Percentiles rank a stretch among this genome's conserved stretches.
phyloP scores from a whole-genome alignment of 1,140 invertebrate species.

The Prorops nasuta region DNA sequence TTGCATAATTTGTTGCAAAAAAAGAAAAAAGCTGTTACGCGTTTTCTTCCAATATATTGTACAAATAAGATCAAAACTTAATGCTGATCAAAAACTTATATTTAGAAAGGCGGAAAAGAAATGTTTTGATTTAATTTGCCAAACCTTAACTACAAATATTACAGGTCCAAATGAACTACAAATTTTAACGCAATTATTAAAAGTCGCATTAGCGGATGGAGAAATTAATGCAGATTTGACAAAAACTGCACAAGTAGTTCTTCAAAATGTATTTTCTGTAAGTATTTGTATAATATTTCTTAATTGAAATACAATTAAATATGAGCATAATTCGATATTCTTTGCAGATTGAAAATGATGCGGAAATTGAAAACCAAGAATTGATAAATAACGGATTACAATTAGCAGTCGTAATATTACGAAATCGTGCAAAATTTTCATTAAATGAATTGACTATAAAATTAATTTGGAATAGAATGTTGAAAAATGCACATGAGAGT shows the following conservation, averaged over 20 bases:
- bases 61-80: conserved; percentile 25
- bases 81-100: conserved; percentile 21
- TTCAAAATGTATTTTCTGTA: conserved; percentile 27
- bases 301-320: not conserved
- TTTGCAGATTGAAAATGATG: not conserved
- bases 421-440: conserved; percentile 18
- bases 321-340: conserved; percentile 7
- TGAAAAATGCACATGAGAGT: conserved; percentile 22
- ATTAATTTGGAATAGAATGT: conserved; percentile 23
- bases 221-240: conserved; percentile 23
- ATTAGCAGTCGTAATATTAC: conserved; percentile 26
- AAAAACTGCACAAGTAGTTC: conserved; percentile 12
- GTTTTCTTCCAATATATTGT: conserved; percentile 30
- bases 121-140: conserved; percentile 20
- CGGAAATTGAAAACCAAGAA: conserved; percentile 8
- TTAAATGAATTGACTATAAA: conserved; percentile 16
- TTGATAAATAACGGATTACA: conserved; percentile 25
- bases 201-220: conserved; percentile 12
- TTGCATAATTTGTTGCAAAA: conserved; percentile 16
- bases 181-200: conserved; percentile 25
- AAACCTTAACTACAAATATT: conserved; percentile 14
- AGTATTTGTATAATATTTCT: conserved; percentile 9
- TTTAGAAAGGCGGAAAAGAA: conserved; percentile 27
- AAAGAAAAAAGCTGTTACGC: conserved; percentile 9
- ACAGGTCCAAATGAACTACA: conserved; percentile 19